Conservation (phyloP, 2,113 vertebrate genomes). For the Dicerorhinus sumatrensis region DNA sequence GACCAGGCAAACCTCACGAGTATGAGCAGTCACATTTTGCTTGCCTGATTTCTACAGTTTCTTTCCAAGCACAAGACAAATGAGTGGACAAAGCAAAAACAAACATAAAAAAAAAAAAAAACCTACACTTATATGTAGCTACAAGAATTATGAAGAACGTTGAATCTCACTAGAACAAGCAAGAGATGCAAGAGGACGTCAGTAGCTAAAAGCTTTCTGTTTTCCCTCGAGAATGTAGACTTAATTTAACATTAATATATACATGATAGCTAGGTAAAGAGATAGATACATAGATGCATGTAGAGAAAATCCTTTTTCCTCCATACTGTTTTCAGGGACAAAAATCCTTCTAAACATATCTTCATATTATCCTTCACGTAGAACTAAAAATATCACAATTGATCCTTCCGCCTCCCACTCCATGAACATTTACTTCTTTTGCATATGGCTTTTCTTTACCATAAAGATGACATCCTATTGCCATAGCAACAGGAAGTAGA, state of each 20-base stretch:
- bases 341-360: not conserved
- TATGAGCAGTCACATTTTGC: not conserved
- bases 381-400: not conserved
- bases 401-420: too few relatives aligned
- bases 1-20: accelerated
- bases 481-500: not conserved
- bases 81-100: not conserved
- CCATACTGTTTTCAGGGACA: not conserved
- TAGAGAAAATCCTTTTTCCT: not conserved
- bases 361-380: not conserved
- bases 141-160: not conserved
- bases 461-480: not conserved
- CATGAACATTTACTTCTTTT: not conserved
- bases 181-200: not conserved
- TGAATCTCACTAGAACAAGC: not conserved
- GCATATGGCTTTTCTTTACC: not conserved
- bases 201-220: not conserved
- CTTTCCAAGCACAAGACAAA: not conserved
- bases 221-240: not conserved
- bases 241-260: not conserved
- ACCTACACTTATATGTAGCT: not conserved
- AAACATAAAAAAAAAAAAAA: not conserved
- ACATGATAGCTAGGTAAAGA: not conserved
- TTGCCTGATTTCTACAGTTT: not conserved
- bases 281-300: not conserved